Conservation (phyloP, 2,797 vertebrate genomes). For the Pteropus rufus region DNA sequence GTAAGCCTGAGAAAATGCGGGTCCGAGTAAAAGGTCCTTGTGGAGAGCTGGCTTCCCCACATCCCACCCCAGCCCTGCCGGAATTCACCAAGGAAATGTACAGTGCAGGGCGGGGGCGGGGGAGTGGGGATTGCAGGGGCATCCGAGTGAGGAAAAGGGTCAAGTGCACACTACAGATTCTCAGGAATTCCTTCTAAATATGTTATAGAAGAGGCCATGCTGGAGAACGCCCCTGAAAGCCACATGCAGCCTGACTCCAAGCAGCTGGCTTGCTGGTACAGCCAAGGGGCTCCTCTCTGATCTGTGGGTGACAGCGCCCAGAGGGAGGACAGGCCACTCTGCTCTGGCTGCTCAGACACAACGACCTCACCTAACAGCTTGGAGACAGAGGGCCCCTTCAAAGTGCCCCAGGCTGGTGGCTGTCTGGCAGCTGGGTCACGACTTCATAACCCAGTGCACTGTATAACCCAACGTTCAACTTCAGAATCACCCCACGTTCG, state of each 20-base stretch:
- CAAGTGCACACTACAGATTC: not conserved
- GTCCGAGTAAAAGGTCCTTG: not conserved
- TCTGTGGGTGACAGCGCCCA: not conserved
- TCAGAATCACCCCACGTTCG: accelerated
- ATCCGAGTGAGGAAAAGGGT: not conserved
- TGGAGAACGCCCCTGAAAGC: not conserved
- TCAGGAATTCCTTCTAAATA: not conserved
- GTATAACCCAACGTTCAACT: accelerated
- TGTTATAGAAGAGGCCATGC: not conserved
- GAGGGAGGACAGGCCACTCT: not conserved
- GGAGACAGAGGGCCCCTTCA: no score
- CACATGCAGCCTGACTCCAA: not conserved
- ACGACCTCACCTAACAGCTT: not conserved
- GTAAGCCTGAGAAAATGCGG: not conserved
- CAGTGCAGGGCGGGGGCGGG: accelerated
- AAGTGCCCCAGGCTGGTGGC: not conserved
- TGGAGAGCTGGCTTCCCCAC: not conserved
- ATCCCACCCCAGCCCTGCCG: accelerated
- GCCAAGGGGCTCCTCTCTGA: not conserved
- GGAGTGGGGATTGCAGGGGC: not conserved
- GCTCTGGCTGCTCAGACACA: accelerated
- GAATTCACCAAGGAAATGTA: not conserved
- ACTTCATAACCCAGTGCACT: not conserved
- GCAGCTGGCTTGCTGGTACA: accelerated
- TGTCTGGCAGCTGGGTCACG: accelerated